Conservation (phyloP, 2,113 vertebrate species). For the Carollia perspicillata region DNA sequence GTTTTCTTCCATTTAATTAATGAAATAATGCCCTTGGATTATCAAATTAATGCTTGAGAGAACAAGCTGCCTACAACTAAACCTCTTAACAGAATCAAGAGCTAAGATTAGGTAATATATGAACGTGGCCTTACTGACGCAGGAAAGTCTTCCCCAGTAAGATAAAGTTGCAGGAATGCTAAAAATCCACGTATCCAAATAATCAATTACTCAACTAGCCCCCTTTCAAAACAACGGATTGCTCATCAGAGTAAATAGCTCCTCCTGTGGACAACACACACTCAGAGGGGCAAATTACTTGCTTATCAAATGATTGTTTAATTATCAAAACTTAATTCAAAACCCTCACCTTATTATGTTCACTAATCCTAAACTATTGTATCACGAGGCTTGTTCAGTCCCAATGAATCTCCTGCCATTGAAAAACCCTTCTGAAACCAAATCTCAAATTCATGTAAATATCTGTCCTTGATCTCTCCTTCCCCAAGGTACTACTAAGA, state of each 20-base stretch:
- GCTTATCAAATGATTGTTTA: background rate
- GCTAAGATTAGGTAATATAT: background rate
- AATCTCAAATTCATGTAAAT: background rate
- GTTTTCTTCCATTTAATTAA: background rate
- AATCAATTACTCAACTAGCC: background rate
- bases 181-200: background rate
- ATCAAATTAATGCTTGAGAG: background rate
- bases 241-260: background rate
- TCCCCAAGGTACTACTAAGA: background rate
- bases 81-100: background rate
- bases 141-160: background rate
- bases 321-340: constrained; percentile 9
- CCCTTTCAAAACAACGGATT: background rate
- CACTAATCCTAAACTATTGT: background rate
- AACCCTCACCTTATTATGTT: background rate
- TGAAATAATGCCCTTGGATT: background rate
- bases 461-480: background rate
- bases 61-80: background rate
- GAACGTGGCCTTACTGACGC: background rate
- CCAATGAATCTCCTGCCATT: background rate
- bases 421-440: background rate
- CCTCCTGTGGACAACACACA: background rate
- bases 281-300: background rate
- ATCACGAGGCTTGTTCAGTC: background rate
- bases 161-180: background rate